Evolutionary conservation across 2,888 invertebrate species (phyloP).

Genomic region (Tyria jacobaeae): DNA sequence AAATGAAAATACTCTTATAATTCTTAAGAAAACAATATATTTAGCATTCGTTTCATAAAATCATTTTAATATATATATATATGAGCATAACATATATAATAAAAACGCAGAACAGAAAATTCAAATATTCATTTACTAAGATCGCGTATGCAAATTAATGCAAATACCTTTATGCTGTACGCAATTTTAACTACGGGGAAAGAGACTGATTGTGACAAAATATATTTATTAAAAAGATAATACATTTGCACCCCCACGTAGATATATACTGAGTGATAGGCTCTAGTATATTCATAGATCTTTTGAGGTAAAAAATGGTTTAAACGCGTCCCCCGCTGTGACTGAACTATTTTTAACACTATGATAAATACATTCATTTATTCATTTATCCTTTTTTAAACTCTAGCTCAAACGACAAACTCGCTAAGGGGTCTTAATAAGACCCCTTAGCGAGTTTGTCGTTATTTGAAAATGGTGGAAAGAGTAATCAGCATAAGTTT

Average conservation of each 20-base stretch:
- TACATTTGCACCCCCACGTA: slow-evolving; percentile 52
- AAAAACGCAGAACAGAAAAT: slow-evolving; percentile 23
- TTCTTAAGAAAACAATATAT: no score
- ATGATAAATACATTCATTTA: slow-evolving; percentile 23
- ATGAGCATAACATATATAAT: no score
- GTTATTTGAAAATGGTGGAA: slow-evolving; percentile 8
- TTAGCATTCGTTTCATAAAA: no score
- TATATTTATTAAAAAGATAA: slow-evolving; percentile 23
- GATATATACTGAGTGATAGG: slow-evolving; percentile 46
- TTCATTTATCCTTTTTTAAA: slow-evolving; percentile 23
- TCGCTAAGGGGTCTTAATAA: no score
- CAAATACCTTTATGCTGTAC: slow-evolving; percentile 41
- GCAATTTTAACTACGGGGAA: slow-evolving; percentile 37
- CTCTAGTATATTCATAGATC: slow-evolving; percentile 48
- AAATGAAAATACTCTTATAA: not conserved
- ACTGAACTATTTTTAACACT: slow-evolving; percentile 39
- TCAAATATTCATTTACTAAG: slow-evolving; percentile 34
- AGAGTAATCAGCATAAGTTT: not conserved
- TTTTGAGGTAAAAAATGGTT: slow-evolving; percentile 41
- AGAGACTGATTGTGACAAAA: slow-evolving; percentile 37
- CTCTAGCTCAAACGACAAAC: no score
- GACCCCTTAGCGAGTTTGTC: slow-evolving; percentile 1
- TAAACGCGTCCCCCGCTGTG: slow-evolving; percentile 45
- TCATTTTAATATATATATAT: not conserved
- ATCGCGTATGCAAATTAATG: slow-evolving; percentile 45